A percentile compares a stretch with the other conserved stretches of the same genome.
These are phyloP conservation scores for Ectropis grisescens DNA, from an alignment of 1,140 invertebrate genomes.

Conservation along the genomic window DNA sequence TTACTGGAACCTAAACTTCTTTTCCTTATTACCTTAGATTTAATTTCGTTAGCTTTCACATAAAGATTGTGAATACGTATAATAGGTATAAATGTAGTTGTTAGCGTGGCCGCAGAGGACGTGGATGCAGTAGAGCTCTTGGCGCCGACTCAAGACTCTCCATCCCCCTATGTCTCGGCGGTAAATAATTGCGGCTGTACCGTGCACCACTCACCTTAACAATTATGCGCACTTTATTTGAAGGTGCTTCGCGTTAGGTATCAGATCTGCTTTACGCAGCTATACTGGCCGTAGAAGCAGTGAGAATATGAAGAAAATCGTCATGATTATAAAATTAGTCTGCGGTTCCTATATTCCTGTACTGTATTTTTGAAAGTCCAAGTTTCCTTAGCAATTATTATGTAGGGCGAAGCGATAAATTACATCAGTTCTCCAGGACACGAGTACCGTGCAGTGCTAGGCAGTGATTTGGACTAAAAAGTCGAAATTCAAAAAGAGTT, in stretches of 20 bases:
- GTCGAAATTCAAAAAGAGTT: too few species aligned
- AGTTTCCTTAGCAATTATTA: neutral
- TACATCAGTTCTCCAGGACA: too few species aligned
- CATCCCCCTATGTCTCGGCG: conserved; percentile 46
- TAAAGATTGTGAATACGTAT: conserved; percentile 23
- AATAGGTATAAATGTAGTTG: conserved; percentile 20
- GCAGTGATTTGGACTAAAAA: too few species aligned
- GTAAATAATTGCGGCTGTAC: conserved; percentile 44
- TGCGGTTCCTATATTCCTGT: neutral
- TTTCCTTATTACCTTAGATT: too few species aligned
- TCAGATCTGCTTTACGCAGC: conserved; percentile 9
- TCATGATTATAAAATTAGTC: neutral
- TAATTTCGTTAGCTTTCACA: too few species aligned
- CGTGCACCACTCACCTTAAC: conserved; percentile 36
- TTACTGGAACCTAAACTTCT: too few species aligned
- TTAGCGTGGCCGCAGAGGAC: conserved; percentile 22
- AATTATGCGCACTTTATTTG: conserved; percentile 48
- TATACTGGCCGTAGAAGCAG: too few species aligned
- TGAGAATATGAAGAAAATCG: conserved; percentile 1
- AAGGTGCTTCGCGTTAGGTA: conserved; percentile 21
- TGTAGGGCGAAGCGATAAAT: neutral
- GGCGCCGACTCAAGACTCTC: conserved; percentile 37
- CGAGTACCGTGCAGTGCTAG: too few species aligned
- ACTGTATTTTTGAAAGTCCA: neutral
- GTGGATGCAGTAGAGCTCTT: conserved; percentile 21